These are phyloP conservation scores for Struthidea cinerea DNA, from an alignment of 2,113 vertebrate genomes.

Conservation along the genomic window DNA sequence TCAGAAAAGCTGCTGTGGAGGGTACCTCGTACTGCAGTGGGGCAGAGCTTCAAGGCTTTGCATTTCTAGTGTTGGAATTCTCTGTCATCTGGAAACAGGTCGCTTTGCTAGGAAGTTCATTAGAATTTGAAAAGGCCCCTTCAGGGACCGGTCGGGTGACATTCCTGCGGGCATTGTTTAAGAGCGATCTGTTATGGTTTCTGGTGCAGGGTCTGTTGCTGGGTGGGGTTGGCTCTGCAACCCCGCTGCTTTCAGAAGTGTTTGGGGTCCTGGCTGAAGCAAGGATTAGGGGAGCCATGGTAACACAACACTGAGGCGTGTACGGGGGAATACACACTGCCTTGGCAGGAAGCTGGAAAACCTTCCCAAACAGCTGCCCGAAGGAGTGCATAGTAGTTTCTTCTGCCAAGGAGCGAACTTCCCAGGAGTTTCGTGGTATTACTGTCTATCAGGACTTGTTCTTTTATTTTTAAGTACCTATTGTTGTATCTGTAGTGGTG, in stretches of 20 bases:
- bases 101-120: not conserved
- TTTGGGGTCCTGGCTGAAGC: not conserved
- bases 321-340: not conserved
- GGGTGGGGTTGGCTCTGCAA: not conserved
- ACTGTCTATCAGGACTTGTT: not conserved
- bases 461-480: not conserved
- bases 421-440: not conserved
- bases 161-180: constrained; percentile 14
- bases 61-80: not conserved
- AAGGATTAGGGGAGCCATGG: constrained; percentile 26
- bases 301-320: not conserved
- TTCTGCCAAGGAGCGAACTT: not conserved
- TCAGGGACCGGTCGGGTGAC: not conserved
- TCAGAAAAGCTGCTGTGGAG: not conserved
- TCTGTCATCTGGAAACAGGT: not conserved
- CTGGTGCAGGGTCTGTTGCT: not conserved
- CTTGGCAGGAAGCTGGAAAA: constrained; percentile 35
- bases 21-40: not conserved
- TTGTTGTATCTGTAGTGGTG: not conserved
- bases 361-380: not conserved
- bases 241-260: not conserved
- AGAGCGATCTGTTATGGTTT: not conserved
- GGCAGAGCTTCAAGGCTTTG: not conserved
- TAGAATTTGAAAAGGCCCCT: not conserved
- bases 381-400: not conserved